phyloP scores from a whole-genome alignment of 2,113 vertebrate genomes.

The Bubo bubo region DNA sequence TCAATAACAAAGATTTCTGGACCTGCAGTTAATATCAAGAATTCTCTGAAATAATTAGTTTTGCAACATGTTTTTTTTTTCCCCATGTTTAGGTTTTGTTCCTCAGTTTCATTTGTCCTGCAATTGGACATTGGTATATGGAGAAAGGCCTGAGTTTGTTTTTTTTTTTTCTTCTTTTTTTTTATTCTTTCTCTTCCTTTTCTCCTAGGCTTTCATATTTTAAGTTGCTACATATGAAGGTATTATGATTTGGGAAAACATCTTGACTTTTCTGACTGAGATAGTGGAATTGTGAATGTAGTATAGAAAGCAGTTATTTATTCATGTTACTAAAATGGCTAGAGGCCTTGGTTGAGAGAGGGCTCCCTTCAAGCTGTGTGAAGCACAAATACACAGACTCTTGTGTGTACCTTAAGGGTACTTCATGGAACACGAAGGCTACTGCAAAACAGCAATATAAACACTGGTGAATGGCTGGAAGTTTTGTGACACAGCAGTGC shows the following conservation, averaged over 20 bases:
- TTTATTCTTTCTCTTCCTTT: background rate
- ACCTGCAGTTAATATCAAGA: background rate
- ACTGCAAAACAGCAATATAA: background rate
- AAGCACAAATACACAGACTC: background rate
- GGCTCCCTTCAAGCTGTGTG: background rate
- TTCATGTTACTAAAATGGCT: background rate
- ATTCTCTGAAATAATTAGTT: background rate
- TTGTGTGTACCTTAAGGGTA: background rate
- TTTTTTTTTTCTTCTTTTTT: background rate
- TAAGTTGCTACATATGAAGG: background rate
- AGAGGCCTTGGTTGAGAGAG: background rate
- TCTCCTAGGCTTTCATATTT: background rate
- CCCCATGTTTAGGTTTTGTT: background rate
- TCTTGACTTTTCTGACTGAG: background rate
- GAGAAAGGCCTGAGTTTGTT: background rate
- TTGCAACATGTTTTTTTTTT: background rate
- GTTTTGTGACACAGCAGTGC: background rate
- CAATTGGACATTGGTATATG: background rate
- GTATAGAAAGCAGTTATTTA: background rate
- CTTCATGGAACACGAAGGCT: background rate
- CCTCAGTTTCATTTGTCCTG: background rate
- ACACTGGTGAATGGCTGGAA: background rate
- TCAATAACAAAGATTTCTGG: background rate
- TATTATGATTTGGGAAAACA: background rate
- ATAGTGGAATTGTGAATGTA: background rate